phyloP scores from a whole-genome alignment of 2,888 invertebrate genomes.

The Drosophila eohydei region DNA sequence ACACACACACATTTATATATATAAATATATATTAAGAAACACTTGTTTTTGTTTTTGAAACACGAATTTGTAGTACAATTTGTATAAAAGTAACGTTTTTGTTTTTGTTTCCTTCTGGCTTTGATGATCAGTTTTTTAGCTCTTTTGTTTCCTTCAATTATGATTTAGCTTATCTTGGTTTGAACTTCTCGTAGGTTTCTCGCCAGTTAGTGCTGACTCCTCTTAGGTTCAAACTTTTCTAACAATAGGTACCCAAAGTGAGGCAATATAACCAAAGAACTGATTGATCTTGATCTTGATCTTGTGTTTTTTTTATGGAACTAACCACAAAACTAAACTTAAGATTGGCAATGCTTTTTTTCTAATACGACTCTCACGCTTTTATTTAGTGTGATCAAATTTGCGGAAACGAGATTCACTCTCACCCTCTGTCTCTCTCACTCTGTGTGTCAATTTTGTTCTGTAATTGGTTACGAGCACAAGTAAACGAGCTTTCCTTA shows the following conservation, averaged over 20 bases:
- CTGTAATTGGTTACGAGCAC: constrained; percentile 54
- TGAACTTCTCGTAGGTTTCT: constrained; percentile 30
- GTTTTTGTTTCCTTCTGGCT: constrained; percentile 13
- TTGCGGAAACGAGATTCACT: constrained; percentile 45
- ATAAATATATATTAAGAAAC: constrained; percentile 20
- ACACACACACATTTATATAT: constrained; percentile 18
- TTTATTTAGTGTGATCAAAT: constrained; percentile 47
- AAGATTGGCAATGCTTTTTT: constrained; percentile 54
- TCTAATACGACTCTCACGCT: constrained; percentile 44
- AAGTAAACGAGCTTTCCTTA: constrained; percentile 22
- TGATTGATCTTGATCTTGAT: constrained; percentile 6
- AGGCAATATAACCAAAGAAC: constrained; percentile 1
- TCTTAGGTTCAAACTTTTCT: constrained; percentile 21
- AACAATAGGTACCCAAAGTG: constrained; percentile 9
- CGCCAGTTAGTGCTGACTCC: constrained; percentile 29
- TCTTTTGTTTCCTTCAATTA: constrained; percentile 1
- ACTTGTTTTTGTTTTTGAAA: constrained; percentile 7
- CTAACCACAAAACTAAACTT: constrained; percentile 28
- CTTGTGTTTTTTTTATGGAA: constrained; percentile 8
- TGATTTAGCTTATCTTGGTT: constrained; percentile 17
- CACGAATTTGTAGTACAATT: constrained; percentile 26
- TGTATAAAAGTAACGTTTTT: constrained; percentile 2
- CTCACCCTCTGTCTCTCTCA: constrained; percentile 42
- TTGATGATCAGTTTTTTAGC: background rate
- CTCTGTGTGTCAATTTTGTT: constrained; percentile 44